Evolutionary conservation across 2,888 invertebrate genomes (phyloP).

Genomic region (Pseudoips prasinana): DNA sequence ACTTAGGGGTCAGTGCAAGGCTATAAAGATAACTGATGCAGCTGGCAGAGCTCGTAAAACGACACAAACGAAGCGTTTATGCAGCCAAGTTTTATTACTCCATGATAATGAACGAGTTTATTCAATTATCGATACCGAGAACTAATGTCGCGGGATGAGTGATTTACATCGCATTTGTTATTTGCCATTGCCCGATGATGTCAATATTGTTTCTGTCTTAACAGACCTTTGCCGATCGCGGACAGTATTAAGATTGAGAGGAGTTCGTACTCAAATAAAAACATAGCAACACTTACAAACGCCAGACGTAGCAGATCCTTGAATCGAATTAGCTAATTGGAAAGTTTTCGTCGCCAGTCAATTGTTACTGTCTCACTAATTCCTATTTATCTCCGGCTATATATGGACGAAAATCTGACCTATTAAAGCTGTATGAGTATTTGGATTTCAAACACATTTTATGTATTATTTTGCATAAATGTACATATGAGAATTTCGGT

Average conservation of each 20-base stretch:
- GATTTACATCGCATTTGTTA: slow-evolving; percentile 52
- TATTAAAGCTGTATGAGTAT: no score
- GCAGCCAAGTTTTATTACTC: slow-evolving; percentile 61
- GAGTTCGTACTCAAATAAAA: slow-evolving; percentile 12
- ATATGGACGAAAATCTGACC: slow-evolving; percentile 31
- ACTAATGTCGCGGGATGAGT: slow-evolving; percentile 65
- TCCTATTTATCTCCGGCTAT: slow-evolving; percentile 53
- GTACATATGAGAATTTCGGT: no score
- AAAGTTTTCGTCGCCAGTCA: slow-evolving; percentile 61
- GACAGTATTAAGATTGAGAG: slow-evolving; percentile 13
- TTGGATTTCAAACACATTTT: no score
- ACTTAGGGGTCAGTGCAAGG: slow-evolving; percentile 61
- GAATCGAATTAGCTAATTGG: slow-evolving; percentile 64
- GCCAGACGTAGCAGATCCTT: slow-evolving; percentile 30
- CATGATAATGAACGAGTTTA: slow-evolving; percentile 75
- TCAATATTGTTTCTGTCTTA: slow-evolving; percentile 26
- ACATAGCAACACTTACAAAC: slow-evolving; percentile 37
- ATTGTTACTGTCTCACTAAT: slow-evolving; percentile 59
- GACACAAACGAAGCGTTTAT: slow-evolving; percentile 67
- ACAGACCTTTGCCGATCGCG: slow-evolving; percentile 19
- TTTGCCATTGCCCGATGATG: slow-evolving; percentile 34
- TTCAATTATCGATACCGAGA: slow-evolving; percentile 74
- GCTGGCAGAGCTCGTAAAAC: slow-evolving; percentile 71
- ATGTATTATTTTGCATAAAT: no score
- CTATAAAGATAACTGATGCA: slow-evolving; percentile 57